A percentile compares a stretch with the other conserved stretches of the same genome.
phyloP scores from a whole-genome alignment of 2,888 invertebrate genomes.

The Lochmaea capreae region DNA sequence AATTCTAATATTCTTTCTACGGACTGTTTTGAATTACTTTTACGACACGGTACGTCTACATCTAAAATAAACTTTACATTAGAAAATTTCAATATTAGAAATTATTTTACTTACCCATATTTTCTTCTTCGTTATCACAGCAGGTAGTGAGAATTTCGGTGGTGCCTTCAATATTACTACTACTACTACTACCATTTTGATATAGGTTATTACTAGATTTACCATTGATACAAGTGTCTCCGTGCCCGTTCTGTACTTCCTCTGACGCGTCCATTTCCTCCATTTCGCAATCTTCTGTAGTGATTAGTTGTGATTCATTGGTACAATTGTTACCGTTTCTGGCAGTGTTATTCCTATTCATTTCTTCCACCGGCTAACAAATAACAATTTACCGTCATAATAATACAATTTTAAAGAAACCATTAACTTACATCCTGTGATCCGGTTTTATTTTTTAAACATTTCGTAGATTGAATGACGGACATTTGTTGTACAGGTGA shows the following conservation, averaged over 20 bases:
- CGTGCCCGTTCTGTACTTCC: conserved; percentile 61
- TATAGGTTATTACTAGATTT: conserved; percentile 67
- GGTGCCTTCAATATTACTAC: conserved; percentile 57
- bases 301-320: conserved; percentile 57
- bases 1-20: conserved; percentile 95
- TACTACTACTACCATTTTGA: conserved; percentile 71
- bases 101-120: conserved; percentile 74
- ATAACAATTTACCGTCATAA: background rate
- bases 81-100: conserved; percentile 1
- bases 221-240: conserved; percentile 52
- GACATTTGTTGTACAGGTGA: conserved; percentile 74
- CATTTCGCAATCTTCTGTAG: conserved; percentile 66
- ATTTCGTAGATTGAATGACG: conserved; percentile 84
- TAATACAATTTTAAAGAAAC: background rate
- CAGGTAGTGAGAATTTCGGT: conserved; percentile 59
- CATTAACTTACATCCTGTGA: conserved; percentile 46
- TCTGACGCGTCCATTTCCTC: conserved; percentile 68
- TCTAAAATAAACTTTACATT: conserved; percentile 59
- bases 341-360: conserved; percentile 67
- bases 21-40: conserved; percentile 75
- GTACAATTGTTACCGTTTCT: conserved; percentile 65
- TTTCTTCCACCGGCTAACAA: conserved; percentile 65
- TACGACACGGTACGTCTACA: conserved; percentile 65
- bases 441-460: conserved; percentile 59
- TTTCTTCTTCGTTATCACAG: conserved; percentile 78